phyloP scores from a whole-genome alignment of 35 echinoderm and acorn worm species.

The Hemicentrotus pulcherrimus region DNA sequence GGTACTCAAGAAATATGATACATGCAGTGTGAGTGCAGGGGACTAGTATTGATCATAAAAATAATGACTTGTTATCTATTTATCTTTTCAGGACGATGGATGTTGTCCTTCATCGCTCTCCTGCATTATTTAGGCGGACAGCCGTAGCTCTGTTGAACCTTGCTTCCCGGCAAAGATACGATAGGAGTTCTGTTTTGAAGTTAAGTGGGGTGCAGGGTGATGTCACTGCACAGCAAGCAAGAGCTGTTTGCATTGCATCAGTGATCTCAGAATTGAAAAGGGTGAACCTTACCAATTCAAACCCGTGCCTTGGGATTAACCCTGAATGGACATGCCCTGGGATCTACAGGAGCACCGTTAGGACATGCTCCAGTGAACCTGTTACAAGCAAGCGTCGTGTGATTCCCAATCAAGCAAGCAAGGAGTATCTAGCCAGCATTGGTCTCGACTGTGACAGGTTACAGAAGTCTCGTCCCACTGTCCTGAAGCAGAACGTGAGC shows the following conservation, averaged over 20 bases:
- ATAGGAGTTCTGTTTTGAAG: not conserved
- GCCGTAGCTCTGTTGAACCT: not conserved
- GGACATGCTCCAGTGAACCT: slow-evolving; percentile 32
- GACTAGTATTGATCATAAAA: too few species aligned
- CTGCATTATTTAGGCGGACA: not conserved
- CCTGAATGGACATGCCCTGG: not conserved
- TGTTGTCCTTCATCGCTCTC: not conserved
- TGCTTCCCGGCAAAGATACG: not conserved
- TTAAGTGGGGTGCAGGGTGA: not conserved
- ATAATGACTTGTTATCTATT: too few species aligned
- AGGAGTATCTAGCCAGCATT: slow-evolving; percentile 33
- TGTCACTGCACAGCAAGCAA: not conserved
- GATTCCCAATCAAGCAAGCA: slow-evolving; percentile 43
- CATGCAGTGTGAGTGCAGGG: too few species aligned
- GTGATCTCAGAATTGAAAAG: not conserved
- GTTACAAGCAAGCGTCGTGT: not conserved
- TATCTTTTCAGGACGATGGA: not conserved
- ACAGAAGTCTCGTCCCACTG: slow-evolving; percentile 45
- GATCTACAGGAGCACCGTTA: not conserved
- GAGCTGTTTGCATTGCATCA: not conserved
- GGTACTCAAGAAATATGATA: too few species aligned
- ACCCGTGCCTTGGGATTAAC: not conserved
- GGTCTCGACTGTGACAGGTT: slow-evolving; percentile 53
- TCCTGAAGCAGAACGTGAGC: slow-evolving; percentile 36
- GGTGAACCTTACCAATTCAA: not conserved